phyloP scores from a whole-genome alignment of 1,140 invertebrate genomes.

The Zaprionus lachaisei region DNA sequence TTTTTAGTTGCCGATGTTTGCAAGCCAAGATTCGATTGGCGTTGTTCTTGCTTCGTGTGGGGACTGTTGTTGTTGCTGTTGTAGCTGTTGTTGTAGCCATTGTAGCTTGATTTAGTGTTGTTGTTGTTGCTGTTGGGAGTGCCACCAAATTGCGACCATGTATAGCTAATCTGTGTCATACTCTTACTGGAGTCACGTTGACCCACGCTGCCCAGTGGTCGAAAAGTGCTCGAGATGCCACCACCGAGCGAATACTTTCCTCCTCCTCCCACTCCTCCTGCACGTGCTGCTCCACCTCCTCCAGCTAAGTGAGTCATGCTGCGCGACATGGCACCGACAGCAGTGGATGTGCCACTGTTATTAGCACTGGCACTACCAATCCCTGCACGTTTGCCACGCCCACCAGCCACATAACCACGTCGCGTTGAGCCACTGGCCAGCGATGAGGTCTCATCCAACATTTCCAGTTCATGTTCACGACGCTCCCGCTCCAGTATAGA shows the following conservation, averaged over 20 bases:
- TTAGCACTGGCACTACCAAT: conserved; percentile 57
- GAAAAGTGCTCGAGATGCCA: conserved; percentile 77
- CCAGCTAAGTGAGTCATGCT: conserved; percentile 89
- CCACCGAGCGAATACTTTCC: conserved; percentile 77
- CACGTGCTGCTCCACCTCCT: conserved; percentile 29
- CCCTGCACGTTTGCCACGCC: conserved; percentile 40
- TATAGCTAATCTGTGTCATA: conserved; percentile 81
- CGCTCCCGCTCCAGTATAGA: conserved; percentile 75
- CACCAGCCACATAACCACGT: not conserved
- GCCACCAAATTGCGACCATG: conserved; percentile 68
- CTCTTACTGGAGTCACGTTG: conserved; percentile 81
- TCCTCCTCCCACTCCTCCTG: conserved; percentile 65
- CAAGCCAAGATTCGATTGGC: conserved; percentile 81
- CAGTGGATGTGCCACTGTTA: conserved; percentile 71
- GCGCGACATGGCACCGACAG: conserved; percentile 85
- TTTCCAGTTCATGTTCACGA: conserved; percentile 75
- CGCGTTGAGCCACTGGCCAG: conserved; percentile 57
- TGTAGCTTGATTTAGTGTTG: conserved; percentile 25
- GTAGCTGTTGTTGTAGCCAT: conserved; percentile 18
- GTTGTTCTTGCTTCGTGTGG: conserved; percentile 63
- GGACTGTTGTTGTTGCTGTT: conserved; percentile 41
- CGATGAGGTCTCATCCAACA: conserved; percentile 79
- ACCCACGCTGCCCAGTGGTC: conserved; percentile 67
- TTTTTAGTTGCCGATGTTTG: conserved; percentile 84
- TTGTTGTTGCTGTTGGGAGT: conserved; percentile 15